These are phyloP conservation scores for Chromobotia macracanthus DNA, from an alignment of 2,797 vertebrate genomes.

Conservation along the genomic window DNA sequence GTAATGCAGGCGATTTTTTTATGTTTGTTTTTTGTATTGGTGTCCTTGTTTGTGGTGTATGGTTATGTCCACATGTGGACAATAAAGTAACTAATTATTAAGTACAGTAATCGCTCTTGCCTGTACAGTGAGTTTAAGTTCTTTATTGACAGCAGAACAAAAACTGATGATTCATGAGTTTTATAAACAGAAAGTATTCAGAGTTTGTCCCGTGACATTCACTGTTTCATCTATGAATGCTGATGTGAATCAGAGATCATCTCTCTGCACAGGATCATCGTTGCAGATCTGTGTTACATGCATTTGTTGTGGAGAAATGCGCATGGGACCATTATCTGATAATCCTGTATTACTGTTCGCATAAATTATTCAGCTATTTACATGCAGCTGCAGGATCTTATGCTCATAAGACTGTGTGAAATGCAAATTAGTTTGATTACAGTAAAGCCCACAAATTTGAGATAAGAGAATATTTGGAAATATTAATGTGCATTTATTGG, in stretches of 20 bases:
- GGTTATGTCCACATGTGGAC: too few species aligned
- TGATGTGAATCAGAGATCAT: not conserved
- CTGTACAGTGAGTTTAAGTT: not conserved
- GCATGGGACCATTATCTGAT: constrained; percentile 31
- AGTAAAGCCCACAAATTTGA: constrained; percentile 34
- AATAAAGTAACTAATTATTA: too few species aligned
- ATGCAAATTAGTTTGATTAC: constrained; percentile 55
- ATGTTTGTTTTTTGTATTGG: too few species aligned
- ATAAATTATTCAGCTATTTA: constrained; percentile 44
- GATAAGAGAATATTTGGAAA: constrained; percentile 20
- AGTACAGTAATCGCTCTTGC: too few species aligned
- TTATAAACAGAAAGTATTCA: too few species aligned
- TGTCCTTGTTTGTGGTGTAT: too few species aligned
- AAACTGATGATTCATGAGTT: not conserved
- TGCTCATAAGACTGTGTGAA: constrained; percentile 44
- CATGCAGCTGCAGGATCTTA: constrained; percentile 35
- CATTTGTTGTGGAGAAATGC: constrained; percentile 15
- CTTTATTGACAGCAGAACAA: not conserved
- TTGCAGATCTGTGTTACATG: constrained; percentile 28
- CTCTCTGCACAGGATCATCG: not conserved
- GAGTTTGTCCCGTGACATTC: too few species aligned
- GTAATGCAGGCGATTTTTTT: constrained; percentile 38
- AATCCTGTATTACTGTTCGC: constrained; percentile 45
- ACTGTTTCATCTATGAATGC: not conserved
- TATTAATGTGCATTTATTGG: constrained; percentile 25